These are phyloP conservation scores for Lasioglossum zephyrum DNA, from an alignment of 2,888 invertebrate genomes.

Conservation along the genomic window DNA sequence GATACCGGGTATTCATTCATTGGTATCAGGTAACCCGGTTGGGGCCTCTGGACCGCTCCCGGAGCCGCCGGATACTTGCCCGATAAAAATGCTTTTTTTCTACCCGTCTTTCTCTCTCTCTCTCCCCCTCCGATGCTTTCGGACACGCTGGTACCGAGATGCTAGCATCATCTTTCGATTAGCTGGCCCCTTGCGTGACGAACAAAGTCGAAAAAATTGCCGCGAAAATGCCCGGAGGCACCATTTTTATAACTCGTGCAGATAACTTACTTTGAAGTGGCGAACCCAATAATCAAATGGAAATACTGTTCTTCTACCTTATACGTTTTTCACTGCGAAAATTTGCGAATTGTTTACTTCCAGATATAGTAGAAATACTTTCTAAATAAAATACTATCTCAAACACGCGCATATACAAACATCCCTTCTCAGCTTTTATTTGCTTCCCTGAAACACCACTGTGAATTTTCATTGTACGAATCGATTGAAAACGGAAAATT, in stretches of 20 bases:
- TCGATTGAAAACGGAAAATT: neutral
- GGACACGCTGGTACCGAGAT: neutral
- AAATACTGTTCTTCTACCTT: neutral
- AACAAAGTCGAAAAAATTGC: neutral
- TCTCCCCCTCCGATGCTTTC: neutral
- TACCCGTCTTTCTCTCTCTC: neutral
- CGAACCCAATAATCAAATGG: neutral
- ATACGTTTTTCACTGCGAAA: neutral
- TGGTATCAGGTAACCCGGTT: slow-evolving; percentile 79
- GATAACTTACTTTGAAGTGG: neutral
- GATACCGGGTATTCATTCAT: slow-evolving; percentile 78
- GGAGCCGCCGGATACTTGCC: slow-evolving; percentile 48
- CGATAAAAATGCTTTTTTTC: slow-evolving; percentile 62
- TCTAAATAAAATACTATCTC: neutral
- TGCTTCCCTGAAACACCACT: neutral
- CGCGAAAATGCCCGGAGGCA: neutral
- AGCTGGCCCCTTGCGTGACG: neutral
- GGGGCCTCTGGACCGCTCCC: slow-evolving; percentile 61
- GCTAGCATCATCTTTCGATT: slow-evolving; percentile 5
- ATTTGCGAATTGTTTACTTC: no score
- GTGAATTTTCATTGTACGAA: neutral
- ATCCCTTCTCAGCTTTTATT: neutral
- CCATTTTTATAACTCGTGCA: neutral
- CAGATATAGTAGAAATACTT: no score
- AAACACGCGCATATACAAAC: neutral